Evolutionary conservation across 2,888 invertebrate genomes (phyloP), one percentile per base, ranked within the genome.

Genomic region (Exephanes ischioxanthus): DNA sequence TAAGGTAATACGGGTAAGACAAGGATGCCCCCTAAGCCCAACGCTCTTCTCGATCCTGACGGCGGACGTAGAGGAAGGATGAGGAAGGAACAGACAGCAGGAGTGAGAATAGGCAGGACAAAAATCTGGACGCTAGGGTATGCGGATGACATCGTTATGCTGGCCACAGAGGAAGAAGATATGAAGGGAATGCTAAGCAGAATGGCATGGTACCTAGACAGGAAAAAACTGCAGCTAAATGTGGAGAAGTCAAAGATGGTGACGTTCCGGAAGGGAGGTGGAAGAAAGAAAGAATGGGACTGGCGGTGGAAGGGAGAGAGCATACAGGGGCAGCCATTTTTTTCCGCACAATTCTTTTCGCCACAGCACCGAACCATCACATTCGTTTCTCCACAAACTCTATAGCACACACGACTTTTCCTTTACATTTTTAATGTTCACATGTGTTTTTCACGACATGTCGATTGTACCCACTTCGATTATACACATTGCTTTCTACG

Each of bases 21-120:
- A 88, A 70, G 87, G 87, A 14, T 89, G 87, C 75, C 82, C 82
- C 6, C 48, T 89, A 45, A 88, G 89, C 51, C 86, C 89, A 2
- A 61, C 76, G 0, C 81, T 89, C 2, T 89, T 89, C 67, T 82
- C 80, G 33, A 33, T 87, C 2, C 67, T 70, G 16, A 63, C 86
- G 0, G 83, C 85, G 7, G 84, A 84, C 16, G 7, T 88, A 68
- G 86, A 87, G 6, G 33, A 80, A 19, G 61, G 4, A 48, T 86
- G 16, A 68, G 58, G 41, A 79, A 78, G 16, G 81, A 76, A 48
- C 19, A 26, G 33, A 33, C 80, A 30, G 87, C 83, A 14, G 87
- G 85, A n/a, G 70, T 86, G 3, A 51, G 14, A 3, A 66, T 86
- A 77, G 58, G 68, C 3, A 75, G 58, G 0, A 37, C 48, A 2